Percentiles rank a stretch among this genome's conserved stretches.
Conservation (phyloP, 2,113 vertebrate genomes). For the Stigmatopora nigra region DNA sequence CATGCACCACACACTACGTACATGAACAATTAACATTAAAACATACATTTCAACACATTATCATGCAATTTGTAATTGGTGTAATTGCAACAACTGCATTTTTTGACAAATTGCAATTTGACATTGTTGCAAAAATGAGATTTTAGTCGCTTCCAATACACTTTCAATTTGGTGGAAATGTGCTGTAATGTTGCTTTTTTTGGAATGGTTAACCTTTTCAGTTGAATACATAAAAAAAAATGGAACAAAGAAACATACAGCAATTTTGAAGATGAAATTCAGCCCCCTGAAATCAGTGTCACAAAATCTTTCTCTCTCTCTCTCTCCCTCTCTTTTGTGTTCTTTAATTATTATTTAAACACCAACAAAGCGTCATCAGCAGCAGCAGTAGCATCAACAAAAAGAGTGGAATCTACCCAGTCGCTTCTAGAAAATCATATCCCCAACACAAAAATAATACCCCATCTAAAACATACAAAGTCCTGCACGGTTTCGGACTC, state of each 20-base stretch:
- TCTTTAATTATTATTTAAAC: background rate
- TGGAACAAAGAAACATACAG: background rate
- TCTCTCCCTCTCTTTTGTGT: too few species aligned
- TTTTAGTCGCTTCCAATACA: background rate
- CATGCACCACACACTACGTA: slow-evolving; percentile 56
- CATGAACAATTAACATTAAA: slow-evolving; percentile 24
- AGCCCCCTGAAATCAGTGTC: slow-evolving; percentile 43
- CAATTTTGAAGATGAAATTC: slow-evolving; percentile 15
- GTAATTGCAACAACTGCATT: background rate
- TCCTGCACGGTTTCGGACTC: too few species aligned
- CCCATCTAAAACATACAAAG: background rate
- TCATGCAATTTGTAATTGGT: background rate
- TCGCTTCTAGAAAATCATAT: background rate
- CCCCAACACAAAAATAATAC: background rate
- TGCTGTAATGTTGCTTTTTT: background rate
- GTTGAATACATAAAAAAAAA: background rate
- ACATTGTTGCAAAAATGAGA: background rate
- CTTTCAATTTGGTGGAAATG: slow-evolving; percentile 12
- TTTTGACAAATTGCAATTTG: too few species aligned
- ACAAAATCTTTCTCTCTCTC: slow-evolving; percentile 39
- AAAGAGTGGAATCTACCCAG: background rate
- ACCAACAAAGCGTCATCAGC: background rate
- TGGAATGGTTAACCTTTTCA: slow-evolving; percentile 5
- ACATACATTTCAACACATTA: background rate
- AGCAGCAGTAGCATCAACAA: background rate